A percentile compares a stretch with the other conserved stretches of the same genome.
phyloP scores from a whole-genome alignment of 2,888 invertebrate species.

The Drosophila prolongata region DNA sequence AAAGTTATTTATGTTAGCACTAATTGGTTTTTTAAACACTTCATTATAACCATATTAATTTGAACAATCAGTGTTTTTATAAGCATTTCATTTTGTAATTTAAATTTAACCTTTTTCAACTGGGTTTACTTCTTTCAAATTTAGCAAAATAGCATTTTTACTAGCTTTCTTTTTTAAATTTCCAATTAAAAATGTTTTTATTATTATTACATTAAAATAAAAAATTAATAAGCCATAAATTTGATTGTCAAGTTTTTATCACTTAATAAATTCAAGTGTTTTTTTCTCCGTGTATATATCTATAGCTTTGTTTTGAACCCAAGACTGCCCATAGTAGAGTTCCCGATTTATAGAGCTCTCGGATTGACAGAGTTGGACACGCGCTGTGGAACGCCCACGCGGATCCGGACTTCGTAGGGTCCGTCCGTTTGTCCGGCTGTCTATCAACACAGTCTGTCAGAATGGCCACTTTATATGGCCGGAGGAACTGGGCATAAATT shows the following conservation, averaged over 20 bases:
- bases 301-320: conserved; percentile 11
- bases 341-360: conserved; percentile 53
- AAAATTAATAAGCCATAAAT: too few relatives aligned
- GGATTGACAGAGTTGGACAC: conserved; percentile 64
- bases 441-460: conserved; percentile 30
- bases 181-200: background rate
- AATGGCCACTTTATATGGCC: conserved; percentile 45
- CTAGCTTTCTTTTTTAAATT: too few relatives aligned
- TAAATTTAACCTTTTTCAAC: too few relatives aligned
- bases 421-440: conserved; percentile 19
- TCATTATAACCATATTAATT: too few relatives aligned
- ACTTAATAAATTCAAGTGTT: background rate
- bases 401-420: conserved; percentile 23
- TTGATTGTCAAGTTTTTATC: background rate
- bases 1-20: too few relatives aligned
- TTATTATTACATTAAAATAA: too few relatives aligned
- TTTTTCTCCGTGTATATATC: conserved; percentile 14
- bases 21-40: too few relatives aligned
- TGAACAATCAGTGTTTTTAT: too few relatives aligned
- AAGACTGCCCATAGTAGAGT: conserved; percentile 8
- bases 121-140: too few relatives aligned
- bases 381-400: conserved; percentile 61
- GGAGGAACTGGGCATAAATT: conserved; percentile 64
- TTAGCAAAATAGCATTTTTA: too few relatives aligned
- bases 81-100: too few relatives aligned